Base-by-base conservation (phyloP, 2,113 vertebrate genomes). In the Siniperca chuatsi region DNA sequence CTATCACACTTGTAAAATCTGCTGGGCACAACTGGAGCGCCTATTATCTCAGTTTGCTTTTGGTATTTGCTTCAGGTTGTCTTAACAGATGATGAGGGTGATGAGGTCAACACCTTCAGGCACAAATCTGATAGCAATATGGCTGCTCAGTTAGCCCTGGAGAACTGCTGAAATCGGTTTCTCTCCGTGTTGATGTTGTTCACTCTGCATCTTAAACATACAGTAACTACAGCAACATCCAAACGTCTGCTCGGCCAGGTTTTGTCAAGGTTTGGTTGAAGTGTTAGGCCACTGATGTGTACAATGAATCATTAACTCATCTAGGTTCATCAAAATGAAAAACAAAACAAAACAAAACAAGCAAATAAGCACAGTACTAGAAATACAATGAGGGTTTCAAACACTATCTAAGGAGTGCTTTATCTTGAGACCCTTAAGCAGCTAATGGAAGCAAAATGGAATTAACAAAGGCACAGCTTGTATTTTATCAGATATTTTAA, bases 1-100 rank as follows among this genome's bases (percentile, higher is more conserved):
- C 42, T 11, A 23, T 60, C 66, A 82, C 23, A 44, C 64, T 48
- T 37, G 2, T 57, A 61, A 79, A 58, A 29, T 50, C 62, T 60
- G 62, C 58, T 70, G 69, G 82, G 37, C 75, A 46, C 48, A 77
- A 80, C 83, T 88, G 82, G 79, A 81, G 57, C 61, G 79, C 48
- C 13, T 3, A n/a, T 23, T 0, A 8, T 79, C 69, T 79, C 18
- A 11, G 37, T 60, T 78, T 72, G 69, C 67, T 62, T 37, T 46
- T 46, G 40, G 15, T n/a, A 50, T 87, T 82, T 61, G 67, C 64
- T 54, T 88, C 33, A 35, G 21, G 66, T 46, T 2, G 57, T 82
- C 57, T 81, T 20, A 72, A n/a, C 60, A 57, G 62, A 60, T 62
- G 40, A 55, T 16, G 50, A 75, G 4, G 57, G 40, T 7, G 42